Base-by-base conservation (phyloP, 1,140 invertebrate species). In the Acyrthosiphon pisum region DNA sequence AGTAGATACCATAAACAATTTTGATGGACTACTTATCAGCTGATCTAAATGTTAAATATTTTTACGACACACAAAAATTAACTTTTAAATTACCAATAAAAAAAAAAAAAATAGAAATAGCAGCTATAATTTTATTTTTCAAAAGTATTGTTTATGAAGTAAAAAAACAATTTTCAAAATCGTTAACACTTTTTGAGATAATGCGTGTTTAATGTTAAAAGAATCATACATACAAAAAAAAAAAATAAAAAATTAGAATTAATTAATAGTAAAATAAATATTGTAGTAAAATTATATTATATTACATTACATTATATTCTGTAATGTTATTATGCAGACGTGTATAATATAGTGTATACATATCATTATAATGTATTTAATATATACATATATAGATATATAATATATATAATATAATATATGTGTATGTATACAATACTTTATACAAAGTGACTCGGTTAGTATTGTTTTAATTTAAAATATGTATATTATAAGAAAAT, bases 181-280 rank as follows among this genome's bases (percentile, higher is more conserved):
- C 1, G 18, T 88, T 30, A 60, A 60, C 4, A 60, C 56, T 60
- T 60, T 60, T 30, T 60, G 60, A 18, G 14, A n/a, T n/a, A 6
- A 76, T 18, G 30, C 14, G 4, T 35, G 18, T 76, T n/a, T 76
- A 76, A n/a, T 76, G 60, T 76, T 76, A 76, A 76, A 76, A 76
- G n/a, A 35, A n/a, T 26, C 37, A 84, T 48, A 30, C 23, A 88
- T 35, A 50, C n/a, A 48, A n/a, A 23, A 46, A 86, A 87, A 6
- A 48, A 48, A n/a, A 23, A n/a, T 46, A 87, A 7, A 48, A n/a
- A 48, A 87, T 86, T 88, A 88, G 44, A 20, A 46, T 46, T 46
- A 87, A 48, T 87, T 87, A 30, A 48, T 88, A 88, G 86, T 48
- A 18, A 88, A 88, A 50, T 88, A 88, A 48, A 26, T 41, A 8